Percentiles rank a stretch among this genome's conserved stretches.
These are phyloP conservation scores for Thereuonema tuberculata DNA, from an alignment of 1,140 invertebrate species.

Conservation along the genomic window DNA sequence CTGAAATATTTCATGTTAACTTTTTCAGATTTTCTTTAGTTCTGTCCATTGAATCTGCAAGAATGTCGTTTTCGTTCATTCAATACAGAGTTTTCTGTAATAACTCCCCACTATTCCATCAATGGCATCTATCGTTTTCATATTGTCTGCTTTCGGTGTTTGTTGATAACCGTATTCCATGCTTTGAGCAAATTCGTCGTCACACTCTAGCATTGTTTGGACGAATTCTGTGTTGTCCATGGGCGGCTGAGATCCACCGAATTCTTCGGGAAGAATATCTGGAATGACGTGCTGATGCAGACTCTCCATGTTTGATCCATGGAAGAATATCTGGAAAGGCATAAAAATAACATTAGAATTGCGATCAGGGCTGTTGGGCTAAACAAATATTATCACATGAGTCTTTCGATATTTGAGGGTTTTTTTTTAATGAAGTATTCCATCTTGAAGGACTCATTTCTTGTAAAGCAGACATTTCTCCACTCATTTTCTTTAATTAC, in stretches of 20 bases:
- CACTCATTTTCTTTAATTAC: too few species aligned
- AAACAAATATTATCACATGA: too few species aligned
- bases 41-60: too few species aligned
- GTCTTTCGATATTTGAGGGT: too few species aligned
- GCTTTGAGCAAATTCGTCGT: not conserved
- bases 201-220: not conserved
- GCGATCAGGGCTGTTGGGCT: too few species aligned
- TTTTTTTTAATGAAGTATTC: too few species aligned
- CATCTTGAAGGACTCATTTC: too few species aligned
- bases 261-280: slow-evolving; percentile 44
- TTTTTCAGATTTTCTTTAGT: too few species aligned
- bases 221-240: not conserved
- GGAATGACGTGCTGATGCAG: slow-evolving; percentile 63
- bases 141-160: not conserved
- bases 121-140: not conserved
- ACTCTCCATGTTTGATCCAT: slow-evolving; percentile 71
- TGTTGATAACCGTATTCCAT: not conserved
- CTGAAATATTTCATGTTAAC: too few species aligned
- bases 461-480: too few species aligned
- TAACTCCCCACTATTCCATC: not conserved
- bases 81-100: not conserved
- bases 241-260: not conserved
- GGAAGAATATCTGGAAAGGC: slow-evolving; percentile 50
- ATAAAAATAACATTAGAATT: not conserved
- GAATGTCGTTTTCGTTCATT: too few species aligned